phyloP scores from a whole-genome alignment of 2,888 invertebrate species.

The Netelia inedita region DNA sequence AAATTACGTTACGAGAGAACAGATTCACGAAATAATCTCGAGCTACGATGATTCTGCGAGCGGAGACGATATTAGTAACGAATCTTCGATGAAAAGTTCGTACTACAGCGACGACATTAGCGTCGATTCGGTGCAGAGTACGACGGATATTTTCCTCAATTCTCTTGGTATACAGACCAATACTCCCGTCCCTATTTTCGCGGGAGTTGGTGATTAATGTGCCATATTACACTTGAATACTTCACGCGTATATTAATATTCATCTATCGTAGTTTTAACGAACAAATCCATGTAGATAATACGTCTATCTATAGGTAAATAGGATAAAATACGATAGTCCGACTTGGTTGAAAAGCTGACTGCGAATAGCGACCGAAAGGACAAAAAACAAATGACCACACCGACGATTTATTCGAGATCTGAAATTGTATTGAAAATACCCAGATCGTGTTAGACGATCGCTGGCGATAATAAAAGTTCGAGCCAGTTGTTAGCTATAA shows the following conservation, averaged over 20 bases:
- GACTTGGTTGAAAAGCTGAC: constrained; percentile 38
- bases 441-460: constrained; percentile 39
- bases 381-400: neutral
- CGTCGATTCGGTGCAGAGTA: constrained; percentile 58
- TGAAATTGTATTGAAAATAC: constrained; percentile 59
- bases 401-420: constrained; percentile 35
- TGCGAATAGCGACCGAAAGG: neutral
- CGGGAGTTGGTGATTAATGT: constrained; percentile 61
- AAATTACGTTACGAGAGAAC: constrained; percentile 38
- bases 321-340: constrained; percentile 6
- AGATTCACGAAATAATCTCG: neutral
- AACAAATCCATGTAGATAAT: constrained; percentile 36
- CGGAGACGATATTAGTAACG: constrained; percentile 10
- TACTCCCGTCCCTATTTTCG: constrained; percentile 66
- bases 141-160: constrained; percentile 76
- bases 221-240: constrained; percentile 69
- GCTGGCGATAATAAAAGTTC: constrained; percentile 20
- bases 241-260: neutral
- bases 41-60: constrained; percentile 7
- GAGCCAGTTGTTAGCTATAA: constrained; percentile 7
- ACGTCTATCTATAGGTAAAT: neutral
- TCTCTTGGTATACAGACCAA: constrained; percentile 74
- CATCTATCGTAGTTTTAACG: constrained; percentile 48
- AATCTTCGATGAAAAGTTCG: constrained; percentile 31
- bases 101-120: constrained; percentile 33